phyloP scores from a whole-genome alignment of 2,888 invertebrate species.

The Dryobotodes eremita region DNA sequence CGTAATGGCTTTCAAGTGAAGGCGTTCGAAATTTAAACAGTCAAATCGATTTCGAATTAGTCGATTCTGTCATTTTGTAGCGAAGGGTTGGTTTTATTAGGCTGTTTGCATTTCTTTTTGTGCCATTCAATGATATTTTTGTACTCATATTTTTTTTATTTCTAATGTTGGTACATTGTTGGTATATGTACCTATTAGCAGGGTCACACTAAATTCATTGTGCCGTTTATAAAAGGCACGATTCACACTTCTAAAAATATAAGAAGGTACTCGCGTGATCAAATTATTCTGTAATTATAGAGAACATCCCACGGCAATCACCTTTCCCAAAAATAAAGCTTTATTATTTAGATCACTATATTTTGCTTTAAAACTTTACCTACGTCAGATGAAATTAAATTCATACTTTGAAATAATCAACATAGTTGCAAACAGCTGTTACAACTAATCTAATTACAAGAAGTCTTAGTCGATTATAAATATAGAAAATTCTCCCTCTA shows the following conservation, averaged over 20 bases:
- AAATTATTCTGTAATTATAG: neutral
- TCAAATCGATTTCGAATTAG: conserved; percentile 62
- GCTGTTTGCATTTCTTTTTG: conserved; percentile 23
- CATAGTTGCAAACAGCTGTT: neutral
- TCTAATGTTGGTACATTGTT: neutral
- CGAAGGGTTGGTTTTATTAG: neutral
- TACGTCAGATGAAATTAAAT: neutral
- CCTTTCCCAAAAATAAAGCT: neutral
- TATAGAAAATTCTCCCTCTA: conserved; percentile 11
- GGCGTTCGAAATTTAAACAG: conserved; percentile 58
- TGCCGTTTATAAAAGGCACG: neutral
- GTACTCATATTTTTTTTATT: neutral
- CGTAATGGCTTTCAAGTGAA: conserved; percentile 58
- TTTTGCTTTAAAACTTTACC: conserved; percentile 1
- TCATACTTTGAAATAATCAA: neutral
- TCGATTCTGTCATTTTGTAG: conserved; percentile 43
- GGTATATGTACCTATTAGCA: no score
- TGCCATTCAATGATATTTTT: conserved; percentile 1
- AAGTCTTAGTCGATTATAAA: neutral
- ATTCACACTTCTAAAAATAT: neutral
- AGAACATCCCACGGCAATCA: neutral
- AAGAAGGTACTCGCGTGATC: neutral
- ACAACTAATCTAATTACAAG: conserved; percentile 22
- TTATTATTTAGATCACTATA: neutral
- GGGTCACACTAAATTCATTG: neutral